phyloP scores from a whole-genome alignment of 2,113 vertebrate species.

The Ornithorhynchus anatinus region DNA sequence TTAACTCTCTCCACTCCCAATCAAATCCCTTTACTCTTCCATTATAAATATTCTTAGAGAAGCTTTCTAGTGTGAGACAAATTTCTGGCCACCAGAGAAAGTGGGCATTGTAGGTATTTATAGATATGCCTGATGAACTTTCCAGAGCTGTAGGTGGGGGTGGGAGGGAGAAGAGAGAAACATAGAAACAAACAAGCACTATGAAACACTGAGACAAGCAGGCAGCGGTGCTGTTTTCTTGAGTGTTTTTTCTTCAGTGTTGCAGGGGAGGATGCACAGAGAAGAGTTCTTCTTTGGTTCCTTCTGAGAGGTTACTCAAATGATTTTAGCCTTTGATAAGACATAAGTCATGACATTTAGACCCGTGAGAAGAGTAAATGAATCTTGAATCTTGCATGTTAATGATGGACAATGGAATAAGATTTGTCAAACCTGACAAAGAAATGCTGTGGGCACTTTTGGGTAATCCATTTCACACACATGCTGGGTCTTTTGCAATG shows the following conservation, averaged over 20 bases:
- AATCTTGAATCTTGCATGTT: constrained; percentile 53
- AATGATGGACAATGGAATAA: constrained; percentile 19
- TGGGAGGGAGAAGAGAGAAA: no score
- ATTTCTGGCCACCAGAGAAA: constrained; percentile 38
- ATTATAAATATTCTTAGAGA: constrained; percentile 3
- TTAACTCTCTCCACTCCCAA: not conserved
- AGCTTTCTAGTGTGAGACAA: constrained; percentile 21
- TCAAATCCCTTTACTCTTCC: not conserved
- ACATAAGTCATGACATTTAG: constrained; percentile 47
- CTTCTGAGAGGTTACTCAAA: constrained; percentile 44
- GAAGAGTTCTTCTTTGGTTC: not conserved
- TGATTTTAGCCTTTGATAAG: constrained; percentile 54
- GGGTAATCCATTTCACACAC: not conserved
- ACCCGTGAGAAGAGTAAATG: constrained; percentile 29
- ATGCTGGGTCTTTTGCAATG: not conserved
- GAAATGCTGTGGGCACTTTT: constrained; percentile 14
- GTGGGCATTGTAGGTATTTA: constrained; percentile 41
- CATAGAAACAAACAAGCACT: no score
- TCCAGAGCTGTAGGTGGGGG: no score
- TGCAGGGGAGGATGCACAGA: constrained; percentile 8
- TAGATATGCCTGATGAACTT: constrained; percentile 34
- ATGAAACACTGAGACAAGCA: not conserved
- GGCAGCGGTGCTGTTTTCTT: not conserved
- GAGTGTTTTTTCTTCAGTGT: no score
- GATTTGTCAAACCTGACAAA: constrained; percentile 21